A percentile compares a stretch with the other conserved stretches of the same genome.
phyloP scores from a whole-genome alignment of 2,797 vertebrate genomes.

The Syngnathus acus region DNA sequence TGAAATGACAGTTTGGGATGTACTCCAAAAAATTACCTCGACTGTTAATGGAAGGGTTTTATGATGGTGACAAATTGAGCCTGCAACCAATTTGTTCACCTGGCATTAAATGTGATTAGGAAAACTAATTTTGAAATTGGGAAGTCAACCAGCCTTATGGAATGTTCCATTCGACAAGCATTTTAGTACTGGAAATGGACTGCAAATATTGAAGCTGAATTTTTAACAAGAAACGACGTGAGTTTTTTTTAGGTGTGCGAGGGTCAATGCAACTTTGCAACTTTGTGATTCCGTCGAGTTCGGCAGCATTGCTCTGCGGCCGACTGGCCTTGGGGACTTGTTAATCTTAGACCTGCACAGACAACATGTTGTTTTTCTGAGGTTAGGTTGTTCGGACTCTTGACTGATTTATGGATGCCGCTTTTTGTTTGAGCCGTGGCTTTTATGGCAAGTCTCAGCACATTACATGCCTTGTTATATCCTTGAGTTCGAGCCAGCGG shows the following conservation, averaged over 20 bases:
- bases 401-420: constrained; percentile 37
- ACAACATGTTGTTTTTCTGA: neutral
- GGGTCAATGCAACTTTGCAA: no score
- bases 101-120: no score
- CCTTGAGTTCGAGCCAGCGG: constrained; percentile 36
- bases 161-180: no score
- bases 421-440: constrained; percentile 34
- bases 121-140: no score
- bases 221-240: no score
- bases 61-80: no score
- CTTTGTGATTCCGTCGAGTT: neutral
- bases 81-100: no score
- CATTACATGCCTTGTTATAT: constrained; percentile 50
- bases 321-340: neutral
- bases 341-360: neutral
- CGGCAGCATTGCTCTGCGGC: neutral
- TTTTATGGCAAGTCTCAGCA: constrained; percentile 39
- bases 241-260: no score
- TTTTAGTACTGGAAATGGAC: no score
- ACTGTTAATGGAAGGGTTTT: neutral
- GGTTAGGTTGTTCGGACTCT: constrained; percentile 6
- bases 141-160: no score
- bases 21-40: neutral
- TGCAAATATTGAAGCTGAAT: no score
- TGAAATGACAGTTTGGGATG: neutral